These are phyloP conservation scores for Prenolepis imparis DNA, from an alignment of 2,888 invertebrate species.

Conservation along the genomic window DNA sequence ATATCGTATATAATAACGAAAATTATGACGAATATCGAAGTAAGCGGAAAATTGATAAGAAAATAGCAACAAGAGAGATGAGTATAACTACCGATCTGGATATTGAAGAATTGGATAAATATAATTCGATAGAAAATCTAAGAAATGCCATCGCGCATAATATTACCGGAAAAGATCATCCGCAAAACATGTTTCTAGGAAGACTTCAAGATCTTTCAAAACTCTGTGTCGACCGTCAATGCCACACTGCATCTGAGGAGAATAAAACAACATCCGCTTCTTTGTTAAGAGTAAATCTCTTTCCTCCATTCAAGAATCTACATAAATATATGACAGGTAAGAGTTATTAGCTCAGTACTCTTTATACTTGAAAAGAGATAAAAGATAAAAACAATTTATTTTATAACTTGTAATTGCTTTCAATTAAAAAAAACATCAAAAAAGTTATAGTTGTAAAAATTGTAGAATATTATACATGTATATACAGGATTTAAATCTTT, in stretches of 20 bases:
- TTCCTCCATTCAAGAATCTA: constrained; percentile 45
- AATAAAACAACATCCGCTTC: constrained; percentile 1
- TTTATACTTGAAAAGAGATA: not conserved
- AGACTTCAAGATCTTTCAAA: constrained; percentile 17
- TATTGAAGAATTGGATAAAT: constrained; percentile 35
- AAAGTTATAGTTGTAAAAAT: constrained; percentile 17
- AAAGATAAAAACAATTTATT: not conserved
- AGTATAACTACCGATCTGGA: not conserved
- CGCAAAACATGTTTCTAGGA: not conserved
- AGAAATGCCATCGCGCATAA: not conserved
- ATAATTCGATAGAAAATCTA: not conserved
- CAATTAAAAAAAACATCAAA: not conserved
- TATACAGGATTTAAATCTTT: constrained; percentile 4
- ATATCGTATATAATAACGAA: constrained; percentile 41
- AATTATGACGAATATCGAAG: not conserved
- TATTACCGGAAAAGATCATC: not conserved
- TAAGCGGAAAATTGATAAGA: not conserved
- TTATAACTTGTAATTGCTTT: constrained; percentile 17
- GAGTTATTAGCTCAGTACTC: not conserved
- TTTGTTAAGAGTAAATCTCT: constrained; percentile 1
- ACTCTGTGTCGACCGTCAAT: constrained; percentile 4
- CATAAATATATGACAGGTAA: constrained; percentile 22
- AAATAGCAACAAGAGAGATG: constrained; percentile 1
- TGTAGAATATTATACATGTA: constrained; percentile 19
- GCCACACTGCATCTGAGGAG: not conserved